Evolutionary conservation across 2,888 invertebrate genomes (phyloP), one percentile per base, ranked within the genome.

Genomic region (Heliconius ismenius): DNA sequence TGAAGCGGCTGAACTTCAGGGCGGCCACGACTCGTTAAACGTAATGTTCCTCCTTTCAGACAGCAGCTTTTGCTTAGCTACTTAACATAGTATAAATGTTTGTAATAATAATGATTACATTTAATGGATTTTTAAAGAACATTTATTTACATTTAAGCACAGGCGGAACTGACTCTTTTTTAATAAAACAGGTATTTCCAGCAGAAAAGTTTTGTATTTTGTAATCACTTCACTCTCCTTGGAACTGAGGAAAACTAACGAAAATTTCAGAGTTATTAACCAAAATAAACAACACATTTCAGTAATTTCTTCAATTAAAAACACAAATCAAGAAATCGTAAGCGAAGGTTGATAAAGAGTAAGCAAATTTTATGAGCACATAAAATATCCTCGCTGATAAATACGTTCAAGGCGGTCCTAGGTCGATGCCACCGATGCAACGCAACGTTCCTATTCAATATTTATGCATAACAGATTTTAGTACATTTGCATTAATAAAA

Each of bases 391-490:
- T 74, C 63, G 26, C 54, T 58, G 63, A 74, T 74, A 70, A 70
- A 70, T 36, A 70, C 70, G 70, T 36, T n/a, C 75, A 62, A 63
- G 68, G 43, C 69, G 32, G 28, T 58, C 70, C 70, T 70, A 62
- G 75, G 70, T 75, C 75, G 70, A 64, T 70, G 75, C 62, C 75
- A 75, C 70, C 70, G 62, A 26, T 69, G 75, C 75, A 67, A 26
- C 15, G 11, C 24, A 62, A 60, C 60, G 54, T 58, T 58, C 36
- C 54, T 70, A 36, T 54, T 70, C 58, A 36, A 7, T 70, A 21
- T 24, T 58, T 15, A 58, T 54, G n/a, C 9, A 69, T 69, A 24
- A 24, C 15, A 73, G 13, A 73, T 62, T 21, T 39, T 67, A 13
- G 13, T 43, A 43, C 15, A 62, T 49, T 69, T 69, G 21, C 11